phyloP scores from a whole-genome alignment of 2,888 invertebrate species.

The Erebia epiphron region DNA sequence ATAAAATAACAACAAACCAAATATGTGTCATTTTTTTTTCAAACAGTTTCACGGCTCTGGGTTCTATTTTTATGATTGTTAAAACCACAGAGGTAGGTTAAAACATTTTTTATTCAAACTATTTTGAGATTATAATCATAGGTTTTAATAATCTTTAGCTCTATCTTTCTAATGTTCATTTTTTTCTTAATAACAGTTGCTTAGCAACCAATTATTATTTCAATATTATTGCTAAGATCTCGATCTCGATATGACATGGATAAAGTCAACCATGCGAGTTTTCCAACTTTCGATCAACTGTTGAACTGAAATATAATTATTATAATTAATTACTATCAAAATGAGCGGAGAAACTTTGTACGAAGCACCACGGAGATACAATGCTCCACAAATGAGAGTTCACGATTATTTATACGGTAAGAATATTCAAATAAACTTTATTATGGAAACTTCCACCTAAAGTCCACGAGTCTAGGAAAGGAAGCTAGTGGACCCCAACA shows the following conservation, averaged over 20 bases:
- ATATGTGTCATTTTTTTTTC: too few relatives aligned
- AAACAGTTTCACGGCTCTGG: too few relatives aligned
- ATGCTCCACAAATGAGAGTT: slow-evolving; percentile 53
- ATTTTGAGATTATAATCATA: too few relatives aligned
- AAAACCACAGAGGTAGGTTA: too few relatives aligned
- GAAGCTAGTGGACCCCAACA: background rate
- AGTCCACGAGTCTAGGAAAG: background rate
- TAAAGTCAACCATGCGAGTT: background rate
- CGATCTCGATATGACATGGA: background rate
- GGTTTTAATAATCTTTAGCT: too few relatives aligned
- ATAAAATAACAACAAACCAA: background rate
- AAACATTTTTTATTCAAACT: too few relatives aligned
- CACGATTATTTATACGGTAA: slow-evolving; percentile 77
- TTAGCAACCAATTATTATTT: slow-evolving; percentile 1
- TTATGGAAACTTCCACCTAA: background rate
- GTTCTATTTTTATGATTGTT: too few relatives aligned
- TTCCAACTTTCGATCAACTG: background rate
- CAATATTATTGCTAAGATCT: background rate
- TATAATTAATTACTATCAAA: slow-evolving; percentile 21
- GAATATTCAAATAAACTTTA: slow-evolving; percentile 40
- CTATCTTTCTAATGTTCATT: too few relatives aligned
- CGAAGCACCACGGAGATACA: slow-evolving; percentile 48
- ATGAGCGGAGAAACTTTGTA: slow-evolving; percentile 61
- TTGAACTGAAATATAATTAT: background rate
- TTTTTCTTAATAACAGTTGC: background rate